These are phyloP conservation scores for Adrianichthys oophorus DNA, from an alignment of 2,797 vertebrate genomes.

Conservation along the genomic window DNA sequence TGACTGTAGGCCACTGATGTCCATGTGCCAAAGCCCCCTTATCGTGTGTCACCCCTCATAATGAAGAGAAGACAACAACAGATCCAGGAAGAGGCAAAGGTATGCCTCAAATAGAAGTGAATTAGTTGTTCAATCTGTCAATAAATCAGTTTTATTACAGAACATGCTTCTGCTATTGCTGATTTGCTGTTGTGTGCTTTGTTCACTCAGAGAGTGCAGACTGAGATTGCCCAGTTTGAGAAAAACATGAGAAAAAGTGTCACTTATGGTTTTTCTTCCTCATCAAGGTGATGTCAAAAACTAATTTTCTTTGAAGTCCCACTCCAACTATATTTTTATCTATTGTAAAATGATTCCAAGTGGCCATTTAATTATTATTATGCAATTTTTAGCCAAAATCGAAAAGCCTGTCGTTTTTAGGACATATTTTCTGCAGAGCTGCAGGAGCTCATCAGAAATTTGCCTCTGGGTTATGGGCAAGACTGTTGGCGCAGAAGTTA, in stretches of 20 bases:
- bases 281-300: constrained; percentile 55
- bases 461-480: too few relatives aligned
- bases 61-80: constrained; percentile 69
- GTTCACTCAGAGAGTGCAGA: constrained; percentile 77
- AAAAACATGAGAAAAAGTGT: constrained; percentile 70
- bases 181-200: constrained; percentile 13
- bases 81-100: constrained; percentile 84
- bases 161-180: neutral
- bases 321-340: neutral
- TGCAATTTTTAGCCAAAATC: too few relatives aligned
- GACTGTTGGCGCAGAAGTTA: too few relatives aligned
- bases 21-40: constrained; percentile 79
- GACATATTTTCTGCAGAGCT: too few relatives aligned
- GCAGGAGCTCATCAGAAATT: too few relatives aligned
- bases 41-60: constrained; percentile 67
- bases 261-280: constrained; percentile 32
- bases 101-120: constrained; percentile 41
- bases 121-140: neutral
- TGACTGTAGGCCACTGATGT: constrained; percentile 72
- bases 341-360: neutral
- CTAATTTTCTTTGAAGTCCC: neutral
- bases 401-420: too few relatives aligned
- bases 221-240: constrained; percentile 88
- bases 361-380: too few relatives aligned
- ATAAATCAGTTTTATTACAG: neutral